Conservation (phyloP, 1,140 invertebrate species). For the Eciton burchellii region DNA sequence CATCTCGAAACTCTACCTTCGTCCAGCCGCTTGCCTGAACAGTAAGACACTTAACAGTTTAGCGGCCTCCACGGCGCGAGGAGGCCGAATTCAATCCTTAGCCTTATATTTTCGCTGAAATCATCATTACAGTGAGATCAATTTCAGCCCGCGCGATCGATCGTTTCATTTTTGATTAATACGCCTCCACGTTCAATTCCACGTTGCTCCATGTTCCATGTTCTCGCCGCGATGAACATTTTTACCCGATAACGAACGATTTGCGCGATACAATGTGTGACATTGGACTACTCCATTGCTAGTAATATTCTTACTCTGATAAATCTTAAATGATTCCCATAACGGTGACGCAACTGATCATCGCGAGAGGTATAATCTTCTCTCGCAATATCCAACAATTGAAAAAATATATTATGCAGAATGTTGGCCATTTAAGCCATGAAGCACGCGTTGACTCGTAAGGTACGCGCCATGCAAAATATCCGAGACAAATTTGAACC, state of each 20-base stretch:
- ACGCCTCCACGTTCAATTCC: neutral
- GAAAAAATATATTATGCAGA: slow-evolving; percentile 27
- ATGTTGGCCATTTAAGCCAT: neutral
- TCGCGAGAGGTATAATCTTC: neutral
- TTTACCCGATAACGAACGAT: slow-evolving; percentile 9
- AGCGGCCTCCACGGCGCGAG: slow-evolving; percentile 66
- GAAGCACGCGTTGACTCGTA: neutral
- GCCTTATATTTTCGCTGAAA: slow-evolving; percentile 39
- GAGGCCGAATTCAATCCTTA: slow-evolving; percentile 65
- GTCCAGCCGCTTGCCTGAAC: slow-evolving; percentile 82
- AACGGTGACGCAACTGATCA: neutral
- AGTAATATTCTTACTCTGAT: slow-evolving; percentile 5
- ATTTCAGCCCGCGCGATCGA: slow-evolving; percentile 1
- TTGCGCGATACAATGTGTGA: neutral
- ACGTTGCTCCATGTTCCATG: too few species aligned
- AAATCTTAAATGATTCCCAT: neutral
- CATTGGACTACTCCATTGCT: neutral
- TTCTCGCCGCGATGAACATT: neutral
- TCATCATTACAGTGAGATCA: slow-evolving; percentile 9
- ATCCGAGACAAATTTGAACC: slow-evolving; percentile 15
- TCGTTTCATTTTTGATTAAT: neutral
- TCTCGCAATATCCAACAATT: neutral
- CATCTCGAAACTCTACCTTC: slow-evolving; percentile 73
- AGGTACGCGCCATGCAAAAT: neutral
- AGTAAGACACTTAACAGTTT: slow-evolving; percentile 85